These are phyloP conservation scores for Pemphigus obesinymphae DNA, from an alignment of 1,140 invertebrate species.

Conservation along the genomic window DNA sequence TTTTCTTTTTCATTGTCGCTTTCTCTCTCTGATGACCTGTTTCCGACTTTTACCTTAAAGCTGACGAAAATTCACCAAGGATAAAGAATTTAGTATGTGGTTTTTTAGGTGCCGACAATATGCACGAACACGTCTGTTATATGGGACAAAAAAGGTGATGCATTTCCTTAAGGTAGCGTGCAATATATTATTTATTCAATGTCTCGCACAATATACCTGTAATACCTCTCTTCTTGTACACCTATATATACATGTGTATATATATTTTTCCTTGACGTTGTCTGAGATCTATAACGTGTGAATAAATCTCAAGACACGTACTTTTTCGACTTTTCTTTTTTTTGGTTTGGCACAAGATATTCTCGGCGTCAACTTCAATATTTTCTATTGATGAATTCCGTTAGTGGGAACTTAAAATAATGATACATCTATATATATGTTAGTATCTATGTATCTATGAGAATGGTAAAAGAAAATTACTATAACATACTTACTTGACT, in stretches of 20 bases:
- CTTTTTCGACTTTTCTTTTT: background rate
- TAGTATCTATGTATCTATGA: too few species aligned
- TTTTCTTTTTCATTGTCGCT: background rate
- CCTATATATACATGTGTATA: too few species aligned
- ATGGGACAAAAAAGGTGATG: too few species aligned
- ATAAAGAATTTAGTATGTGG: background rate
- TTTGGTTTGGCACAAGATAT: too few species aligned
- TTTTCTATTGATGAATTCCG: background rate
- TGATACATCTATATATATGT: background rate
- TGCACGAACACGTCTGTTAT: background rate
- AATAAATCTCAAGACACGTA: background rate
- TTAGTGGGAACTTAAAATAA: background rate
- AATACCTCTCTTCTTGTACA: background rate
- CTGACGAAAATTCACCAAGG: background rate
- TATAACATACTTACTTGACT: too few species aligned
- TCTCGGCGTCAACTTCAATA: background rate
- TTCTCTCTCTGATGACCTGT: background rate
- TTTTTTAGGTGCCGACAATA: background rate
- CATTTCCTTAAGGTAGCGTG: background rate
- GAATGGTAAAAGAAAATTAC: too few species aligned
- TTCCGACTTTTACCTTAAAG: background rate
- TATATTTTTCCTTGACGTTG: background rate
- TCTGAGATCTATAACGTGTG: background rate
- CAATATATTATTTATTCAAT: conserved; percentile 27
- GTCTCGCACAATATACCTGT: background rate